These are phyloP conservation scores for Sceloporus tristichus DNA, from an alignment of 2,113 vertebrate species.

Conservation along the genomic window DNA sequence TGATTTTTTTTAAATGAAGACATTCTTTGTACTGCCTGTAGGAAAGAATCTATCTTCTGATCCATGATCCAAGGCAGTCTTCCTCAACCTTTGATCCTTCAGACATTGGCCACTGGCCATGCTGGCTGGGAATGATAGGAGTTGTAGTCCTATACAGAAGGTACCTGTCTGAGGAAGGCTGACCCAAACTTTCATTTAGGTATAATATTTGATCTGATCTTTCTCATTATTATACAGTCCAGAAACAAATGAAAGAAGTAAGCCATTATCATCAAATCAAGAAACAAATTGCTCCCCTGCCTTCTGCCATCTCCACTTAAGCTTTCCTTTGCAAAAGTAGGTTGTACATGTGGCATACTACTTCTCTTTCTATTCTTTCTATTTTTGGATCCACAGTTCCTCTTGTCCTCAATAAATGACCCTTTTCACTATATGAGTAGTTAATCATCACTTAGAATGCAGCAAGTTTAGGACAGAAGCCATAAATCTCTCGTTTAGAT, in stretches of 20 bases:
- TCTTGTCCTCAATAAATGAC: constrained; percentile 21
- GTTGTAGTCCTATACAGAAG: neutral
- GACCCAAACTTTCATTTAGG: accelerated
- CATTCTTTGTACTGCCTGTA: neutral
- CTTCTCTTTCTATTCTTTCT: constrained; percentile 7
- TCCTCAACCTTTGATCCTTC: neutral
- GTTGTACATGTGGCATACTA: constrained; percentile 5
- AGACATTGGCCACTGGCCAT: neutral
- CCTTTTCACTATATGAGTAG: constrained; percentile 41
- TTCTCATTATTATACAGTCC: constrained; percentile 6
- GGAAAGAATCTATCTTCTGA: neutral
- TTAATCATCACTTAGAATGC: constrained; percentile 53
- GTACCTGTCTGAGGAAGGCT: neutral
- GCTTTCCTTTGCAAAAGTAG: neutral
- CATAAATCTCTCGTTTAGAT: constrained; percentile 7
- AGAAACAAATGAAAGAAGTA: neutral
- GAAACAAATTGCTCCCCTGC: neutral
- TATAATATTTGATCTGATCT: neutral
- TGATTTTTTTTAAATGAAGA: neutral
- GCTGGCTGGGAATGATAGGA: neutral
- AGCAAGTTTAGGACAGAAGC: constrained; percentile 57
- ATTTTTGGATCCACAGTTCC: constrained; percentile 36
- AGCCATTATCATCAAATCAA: no score
- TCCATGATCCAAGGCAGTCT: neutral
- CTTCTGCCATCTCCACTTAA: accelerated